Evolutionary conservation across 2,888 invertebrate species (phyloP).

Genomic region (Caenorhabditis zanzibari): DNA sequence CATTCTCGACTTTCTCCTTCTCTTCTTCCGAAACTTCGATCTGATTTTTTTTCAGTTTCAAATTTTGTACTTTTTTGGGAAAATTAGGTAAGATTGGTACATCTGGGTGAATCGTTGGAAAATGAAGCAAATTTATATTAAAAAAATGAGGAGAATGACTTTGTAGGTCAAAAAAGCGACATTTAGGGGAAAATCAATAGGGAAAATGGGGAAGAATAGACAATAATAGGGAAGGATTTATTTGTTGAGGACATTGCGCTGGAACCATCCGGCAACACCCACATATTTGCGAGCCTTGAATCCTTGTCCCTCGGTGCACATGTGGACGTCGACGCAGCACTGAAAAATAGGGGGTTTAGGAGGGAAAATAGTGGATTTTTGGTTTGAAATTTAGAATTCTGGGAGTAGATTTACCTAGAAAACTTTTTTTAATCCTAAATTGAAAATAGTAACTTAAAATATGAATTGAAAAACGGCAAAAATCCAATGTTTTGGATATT

Average conservation of each 20-base stretch:
- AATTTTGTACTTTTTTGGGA: background rate
- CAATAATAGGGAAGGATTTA: constrained; percentile 31
- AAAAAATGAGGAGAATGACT: background rate
- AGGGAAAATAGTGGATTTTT: background rate
- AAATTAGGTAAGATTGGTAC: background rate
- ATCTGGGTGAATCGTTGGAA: background rate
- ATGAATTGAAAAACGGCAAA: too few relatives aligned
- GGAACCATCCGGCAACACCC: constrained; percentile 65
- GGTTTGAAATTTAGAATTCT: background rate
- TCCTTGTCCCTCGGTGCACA: constrained; percentile 34
- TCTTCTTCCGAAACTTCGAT: constrained; percentile 15
- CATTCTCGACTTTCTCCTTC: constrained; percentile 32
- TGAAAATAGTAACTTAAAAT: too few relatives aligned
- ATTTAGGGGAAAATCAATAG: background rate
- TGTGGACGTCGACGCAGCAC: constrained; percentile 64
- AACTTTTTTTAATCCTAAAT: too few relatives aligned
- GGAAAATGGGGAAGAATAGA: constrained; percentile 4
- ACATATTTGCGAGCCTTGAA: constrained; percentile 59
- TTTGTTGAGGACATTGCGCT: constrained; percentile 37
- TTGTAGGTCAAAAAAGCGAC: too few relatives aligned
- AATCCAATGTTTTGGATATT: too few relatives aligned
- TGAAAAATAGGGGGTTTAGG: constrained; percentile 21
- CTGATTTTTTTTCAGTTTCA: background rate
- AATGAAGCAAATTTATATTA: constrained; percentile 20
- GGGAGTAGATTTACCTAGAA: too few relatives aligned